Conservation (phyloP, 2,113 vertebrate genomes). For the Albula glossodonta region DNA sequence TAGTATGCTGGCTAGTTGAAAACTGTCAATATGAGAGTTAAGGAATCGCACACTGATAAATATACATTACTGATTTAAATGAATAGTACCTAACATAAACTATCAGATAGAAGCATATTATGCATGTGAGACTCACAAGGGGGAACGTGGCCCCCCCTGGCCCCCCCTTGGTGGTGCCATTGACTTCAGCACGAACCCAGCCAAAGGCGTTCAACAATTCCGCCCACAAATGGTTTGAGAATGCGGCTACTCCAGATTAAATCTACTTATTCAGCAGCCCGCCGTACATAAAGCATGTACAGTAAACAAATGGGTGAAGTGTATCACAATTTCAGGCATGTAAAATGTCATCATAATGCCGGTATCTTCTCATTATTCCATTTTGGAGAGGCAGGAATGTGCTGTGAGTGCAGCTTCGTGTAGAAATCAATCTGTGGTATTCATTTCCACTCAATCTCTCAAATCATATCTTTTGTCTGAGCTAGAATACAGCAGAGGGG, state of each 20-base stretch:
- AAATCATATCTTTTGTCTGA: too few relatives aligned
- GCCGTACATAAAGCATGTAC: background rate
- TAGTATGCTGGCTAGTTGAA: too few relatives aligned
- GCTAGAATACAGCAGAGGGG: background rate
- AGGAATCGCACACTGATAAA: too few relatives aligned
- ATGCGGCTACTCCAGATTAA: background rate
- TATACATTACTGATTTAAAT: too few relatives aligned
- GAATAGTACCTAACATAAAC: too few relatives aligned
- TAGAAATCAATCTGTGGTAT: conserved; percentile 22
- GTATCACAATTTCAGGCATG: background rate
- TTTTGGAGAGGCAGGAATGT: background rate
- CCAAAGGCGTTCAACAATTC: background rate
- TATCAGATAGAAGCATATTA: too few relatives aligned
- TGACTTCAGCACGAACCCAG: too few relatives aligned
- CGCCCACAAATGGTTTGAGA: background rate
- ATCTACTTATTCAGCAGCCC: background rate
- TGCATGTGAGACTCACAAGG: too few relatives aligned
- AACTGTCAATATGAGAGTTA: too few relatives aligned
- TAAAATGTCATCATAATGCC: conserved; percentile 13
- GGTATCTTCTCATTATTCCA: conserved; percentile 12
- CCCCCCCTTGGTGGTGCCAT: too few relatives aligned
- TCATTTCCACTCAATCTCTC: background rate
- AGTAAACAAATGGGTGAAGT: background rate
- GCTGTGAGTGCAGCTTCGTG: background rate
- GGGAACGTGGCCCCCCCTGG: too few relatives aligned